phyloP scores from a whole-genome alignment of 1,140 invertebrate genomes.

The Drosophila subpulchrella region DNA sequence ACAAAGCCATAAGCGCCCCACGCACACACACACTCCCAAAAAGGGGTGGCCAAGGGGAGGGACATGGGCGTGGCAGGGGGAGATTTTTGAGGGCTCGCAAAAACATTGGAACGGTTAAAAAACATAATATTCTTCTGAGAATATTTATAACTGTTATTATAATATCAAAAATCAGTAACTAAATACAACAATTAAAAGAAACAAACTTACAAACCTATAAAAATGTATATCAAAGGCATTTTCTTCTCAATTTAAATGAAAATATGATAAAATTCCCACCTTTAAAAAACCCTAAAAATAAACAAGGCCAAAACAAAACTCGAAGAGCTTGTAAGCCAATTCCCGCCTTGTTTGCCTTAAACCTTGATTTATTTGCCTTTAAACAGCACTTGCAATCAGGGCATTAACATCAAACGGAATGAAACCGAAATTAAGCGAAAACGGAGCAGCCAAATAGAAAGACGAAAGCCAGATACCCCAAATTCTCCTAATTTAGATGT shows the following conservation, averaged over 20 bases:
- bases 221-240: too few relatives aligned
- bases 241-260: neutral
- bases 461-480: neutral
- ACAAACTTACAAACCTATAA: too few relatives aligned
- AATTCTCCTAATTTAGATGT: slow-evolving; percentile 74
- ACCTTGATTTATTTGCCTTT: slow-evolving; percentile 30
- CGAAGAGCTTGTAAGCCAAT: slow-evolving; percentile 19
- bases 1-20: slow-evolving; percentile 69
- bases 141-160: too few relatives aligned
- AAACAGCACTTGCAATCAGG: slow-evolving; percentile 1
- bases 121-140: neutral
- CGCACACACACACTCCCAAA: slow-evolving; percentile 19
- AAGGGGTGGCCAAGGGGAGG: neutral
- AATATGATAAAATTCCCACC: neutral
- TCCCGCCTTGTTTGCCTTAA: neutral
- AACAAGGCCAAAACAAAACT: neutral
- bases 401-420: slow-evolving; percentile 43
- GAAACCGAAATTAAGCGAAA: slow-evolving; percentile 21
- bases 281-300: neutral
- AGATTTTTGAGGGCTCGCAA: slow-evolving; percentile 6
- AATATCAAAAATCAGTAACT: too few relatives aligned
- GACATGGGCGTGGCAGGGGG: slow-evolving; percentile 12
- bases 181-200: too few relatives aligned
- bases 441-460: slow-evolving; percentile 6
- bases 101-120: slow-evolving; percentile 1